These are phyloP conservation scores for Phoxinus dragarum DNA, from an alignment of 2,797 vertebrate species.

Conservation along the genomic window DNA sequence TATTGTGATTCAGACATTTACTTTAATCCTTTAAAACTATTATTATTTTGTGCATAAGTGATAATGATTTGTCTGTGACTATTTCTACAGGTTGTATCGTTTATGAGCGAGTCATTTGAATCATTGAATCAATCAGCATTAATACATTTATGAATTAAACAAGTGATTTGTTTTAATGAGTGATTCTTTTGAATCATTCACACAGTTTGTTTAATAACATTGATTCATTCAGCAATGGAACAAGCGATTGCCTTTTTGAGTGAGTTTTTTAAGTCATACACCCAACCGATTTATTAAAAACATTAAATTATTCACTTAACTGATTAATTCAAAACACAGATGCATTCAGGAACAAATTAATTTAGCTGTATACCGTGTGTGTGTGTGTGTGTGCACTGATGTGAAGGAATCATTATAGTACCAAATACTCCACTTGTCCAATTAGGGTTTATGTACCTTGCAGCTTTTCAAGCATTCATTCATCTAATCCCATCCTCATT, in stretches of 20 bases:
- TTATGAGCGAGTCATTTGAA: not conserved
- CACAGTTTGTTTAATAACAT: no score
- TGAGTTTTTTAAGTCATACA: not conserved
- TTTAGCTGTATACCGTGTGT: not conserved
- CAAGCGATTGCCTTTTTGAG: not conserved
- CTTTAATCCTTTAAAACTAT: not conserved
- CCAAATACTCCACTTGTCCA: not conserved
- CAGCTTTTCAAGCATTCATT: not conserved
- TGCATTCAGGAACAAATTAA: not conserved
- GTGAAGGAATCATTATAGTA: not conserved
- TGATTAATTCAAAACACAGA: not conserved
- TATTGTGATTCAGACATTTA: not conserved
- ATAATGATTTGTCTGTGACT: not conserved
- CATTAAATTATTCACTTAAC: not conserved
- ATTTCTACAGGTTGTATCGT: not conserved
- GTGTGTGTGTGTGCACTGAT: not conserved
- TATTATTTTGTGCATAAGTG: not conserved
- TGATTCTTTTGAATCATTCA: not conserved
- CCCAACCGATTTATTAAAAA: not conserved
- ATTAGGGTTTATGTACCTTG: slow-evolving; percentile 2
- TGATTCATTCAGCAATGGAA: not conserved
- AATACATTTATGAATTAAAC: not conserved
- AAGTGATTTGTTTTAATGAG: not conserved
- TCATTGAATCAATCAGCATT: not conserved
- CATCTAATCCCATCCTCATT: slow-evolving; percentile 13